Evolutionary conservation across 2,797 vertebrate species (phyloP).

Genomic region (Cercopithecus neglectus): DNA sequence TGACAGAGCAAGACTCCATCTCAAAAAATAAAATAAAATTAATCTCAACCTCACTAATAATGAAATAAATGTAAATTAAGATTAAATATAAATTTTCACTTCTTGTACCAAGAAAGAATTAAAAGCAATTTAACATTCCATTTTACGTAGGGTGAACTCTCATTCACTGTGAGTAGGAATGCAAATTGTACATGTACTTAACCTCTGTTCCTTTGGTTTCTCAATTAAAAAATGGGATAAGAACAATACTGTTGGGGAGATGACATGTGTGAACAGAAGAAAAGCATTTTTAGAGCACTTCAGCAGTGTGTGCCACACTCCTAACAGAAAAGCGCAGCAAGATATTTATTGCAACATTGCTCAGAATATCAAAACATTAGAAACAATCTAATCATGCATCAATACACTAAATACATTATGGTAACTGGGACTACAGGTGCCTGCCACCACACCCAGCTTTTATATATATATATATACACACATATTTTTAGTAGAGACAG

Average conservation of each 20-base stretch:
- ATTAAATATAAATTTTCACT: neutral
- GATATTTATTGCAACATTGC: neutral
- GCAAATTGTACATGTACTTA: neutral
- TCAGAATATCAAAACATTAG: neutral
- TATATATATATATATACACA: no score
- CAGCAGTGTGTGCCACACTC: neutral
- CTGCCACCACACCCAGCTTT: neutral
- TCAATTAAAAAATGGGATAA: neutral
- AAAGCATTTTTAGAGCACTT: neutral
- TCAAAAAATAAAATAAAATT: neutral
- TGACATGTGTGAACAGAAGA: neutral
- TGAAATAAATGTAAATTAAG: neutral
- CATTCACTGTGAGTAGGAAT: neutral
- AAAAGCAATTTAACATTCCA: neutral
- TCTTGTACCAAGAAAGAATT: neutral
- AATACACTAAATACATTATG: neutral
- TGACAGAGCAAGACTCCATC: neutral
- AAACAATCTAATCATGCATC: neutral
- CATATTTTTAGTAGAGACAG: no score
- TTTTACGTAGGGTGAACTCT: fast-evolving
- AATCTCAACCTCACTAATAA: neutral
- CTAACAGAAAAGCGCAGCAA: neutral
- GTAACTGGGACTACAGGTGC: neutral
- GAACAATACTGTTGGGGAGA: neutral
- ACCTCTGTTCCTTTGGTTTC: neutral